These are phyloP conservation scores for Aphidius colemani DNA, from an alignment of 2,888 invertebrate species.

Conservation along the genomic window DNA sequence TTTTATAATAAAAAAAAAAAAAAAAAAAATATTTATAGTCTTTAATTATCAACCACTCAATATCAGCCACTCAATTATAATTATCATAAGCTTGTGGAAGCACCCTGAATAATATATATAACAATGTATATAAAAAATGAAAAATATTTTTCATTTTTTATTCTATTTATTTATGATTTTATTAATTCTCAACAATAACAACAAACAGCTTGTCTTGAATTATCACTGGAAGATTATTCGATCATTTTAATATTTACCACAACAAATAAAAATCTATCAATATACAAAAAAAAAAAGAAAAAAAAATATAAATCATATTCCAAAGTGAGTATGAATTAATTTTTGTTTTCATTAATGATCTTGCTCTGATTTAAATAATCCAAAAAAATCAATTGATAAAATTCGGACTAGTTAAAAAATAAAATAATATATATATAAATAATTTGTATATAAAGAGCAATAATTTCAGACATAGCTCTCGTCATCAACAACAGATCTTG, in stretches of 20 bases:
- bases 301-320: neutral
- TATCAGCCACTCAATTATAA: neutral
- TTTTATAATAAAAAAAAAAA: conserved; percentile 27
- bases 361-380: conserved; percentile 9
- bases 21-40: neutral
- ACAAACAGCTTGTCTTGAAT: conserved; percentile 2
- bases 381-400: conserved; percentile 33
- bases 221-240: neutral
- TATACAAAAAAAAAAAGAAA: conserved; percentile 5
- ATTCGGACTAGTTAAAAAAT: conserved; percentile 45
- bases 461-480: conserved; percentile 56
- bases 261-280: conserved; percentile 1
- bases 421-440: neutral
- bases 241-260: conserved; percentile 1
- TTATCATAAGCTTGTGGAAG: conserved; percentile 50
- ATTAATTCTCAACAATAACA: conserved; percentile 19
- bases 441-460: neutral
- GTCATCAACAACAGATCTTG: conserved; percentile 56
- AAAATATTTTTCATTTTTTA: too few relatives aligned
- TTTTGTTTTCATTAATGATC: conserved; percentile 29
- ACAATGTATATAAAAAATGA: too few relatives aligned
- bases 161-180: too few relatives aligned
- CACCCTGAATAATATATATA: conserved; percentile 53
- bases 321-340: conserved; percentile 21
- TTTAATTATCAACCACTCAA: conserved; percentile 5